Evolutionary conservation across 1,140 invertebrate species (phyloP), one percentile per base, ranked within the genome.

Genomic region (Archivesica marissinica): DNA sequence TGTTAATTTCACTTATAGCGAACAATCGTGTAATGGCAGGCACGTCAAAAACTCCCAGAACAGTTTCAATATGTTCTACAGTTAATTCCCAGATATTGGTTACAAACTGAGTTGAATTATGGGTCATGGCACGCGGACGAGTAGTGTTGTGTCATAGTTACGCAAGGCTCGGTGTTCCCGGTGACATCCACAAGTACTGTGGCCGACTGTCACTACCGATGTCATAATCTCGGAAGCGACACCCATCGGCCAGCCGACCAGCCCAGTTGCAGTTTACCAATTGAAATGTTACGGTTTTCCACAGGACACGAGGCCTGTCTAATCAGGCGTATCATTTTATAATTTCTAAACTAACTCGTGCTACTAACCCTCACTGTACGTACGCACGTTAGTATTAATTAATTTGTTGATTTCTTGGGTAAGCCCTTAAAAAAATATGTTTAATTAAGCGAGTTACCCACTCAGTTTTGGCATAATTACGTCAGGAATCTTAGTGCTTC

Each of bases 51-150:
- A 64, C 56, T 64, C 59, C 30, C 30, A 35, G 59, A 72, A 50
- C 68, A 72, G 15, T 47, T 72, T 72, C 68, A 72, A 72, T 72
- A 72, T 72, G 68, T 33, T 72, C 13, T 4, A 1, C 0, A 33
- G 44, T 72, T 28, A 72, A 50, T 47, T 33, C 25, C 68, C 68
- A 25, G 41, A 64, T 47, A 72, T 72, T 72, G 41, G 68, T 72
- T 72, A 72, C 39, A 47, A 64, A 64, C 38, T 64, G 38, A 25
- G 17, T 17, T 4, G 38, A 72, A 50, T 50, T 47, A 72, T 28
- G 68, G 33, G 25, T 6, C 15, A 20, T 25, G 68, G 68, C 68
- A 72, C 68, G 68, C 44, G 68, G 28, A 44, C 39, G 17, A 13
- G 68, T 30, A 23, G 25, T 30, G 50, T 72, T 72, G 68, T 72